These are phyloP conservation scores for Ips nitidus DNA, from an alignment of 1,140 invertebrate genomes.

Conservation along the genomic window DNA sequence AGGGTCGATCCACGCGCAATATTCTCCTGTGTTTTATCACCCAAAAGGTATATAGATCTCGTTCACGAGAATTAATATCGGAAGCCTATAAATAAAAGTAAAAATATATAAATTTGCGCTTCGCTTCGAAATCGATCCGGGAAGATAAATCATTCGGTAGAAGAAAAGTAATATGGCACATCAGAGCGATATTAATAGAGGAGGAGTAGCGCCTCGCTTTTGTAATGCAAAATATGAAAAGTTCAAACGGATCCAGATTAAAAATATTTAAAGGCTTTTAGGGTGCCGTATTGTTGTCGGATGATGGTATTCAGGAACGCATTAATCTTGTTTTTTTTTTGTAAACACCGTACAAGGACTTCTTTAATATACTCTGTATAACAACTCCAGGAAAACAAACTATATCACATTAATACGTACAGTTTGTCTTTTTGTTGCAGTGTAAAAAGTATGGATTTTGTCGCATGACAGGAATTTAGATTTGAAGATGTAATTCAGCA, in stretches of 20 bases:
- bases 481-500: no score
- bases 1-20: background rate
- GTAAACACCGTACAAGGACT: background rate
- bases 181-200: slow-evolving; percentile 30
- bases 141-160: slow-evolving; percentile 11
- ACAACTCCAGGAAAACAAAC: no score
- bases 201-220: slow-evolving; percentile 16
- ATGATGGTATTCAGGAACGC: slow-evolving; percentile 26
- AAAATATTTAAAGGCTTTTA: slow-evolving; percentile 35
- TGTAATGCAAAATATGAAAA: slow-evolving; percentile 34
- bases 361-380: no score
- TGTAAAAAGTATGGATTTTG: no score
- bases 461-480: no score
- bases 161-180: slow-evolving; percentile 15
- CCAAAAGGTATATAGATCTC: background rate
- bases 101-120: slow-evolving; percentile 9
- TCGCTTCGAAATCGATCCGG: slow-evolving; percentile 4
- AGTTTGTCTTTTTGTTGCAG: no score
- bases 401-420: no score
- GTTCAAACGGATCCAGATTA: slow-evolving; percentile 34
- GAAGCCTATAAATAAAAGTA: slow-evolving; percentile 8
- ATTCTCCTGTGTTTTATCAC: slow-evolving; percentile 9
- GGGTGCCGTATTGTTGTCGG: slow-evolving; percentile 10
- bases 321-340: slow-evolving; percentile 23
- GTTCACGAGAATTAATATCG: slow-evolving; percentile 9